These are phyloP conservation scores for Seira ritae DNA, from an alignment of 2,888 invertebrate genomes.

Conservation along the genomic window DNA sequence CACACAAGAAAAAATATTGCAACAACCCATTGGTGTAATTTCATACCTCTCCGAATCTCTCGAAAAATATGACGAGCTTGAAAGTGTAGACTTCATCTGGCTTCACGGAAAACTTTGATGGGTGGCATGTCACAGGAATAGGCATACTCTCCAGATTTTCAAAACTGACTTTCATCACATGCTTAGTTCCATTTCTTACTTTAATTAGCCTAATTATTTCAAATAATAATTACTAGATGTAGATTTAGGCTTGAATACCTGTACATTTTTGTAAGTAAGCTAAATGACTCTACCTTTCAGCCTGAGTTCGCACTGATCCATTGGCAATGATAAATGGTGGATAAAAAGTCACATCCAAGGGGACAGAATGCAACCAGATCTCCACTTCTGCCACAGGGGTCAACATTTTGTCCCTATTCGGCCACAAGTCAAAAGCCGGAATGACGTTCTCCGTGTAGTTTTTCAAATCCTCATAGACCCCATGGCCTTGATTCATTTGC, in stretches of 20 bases:
- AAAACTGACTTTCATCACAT: slow-evolving; percentile 35
- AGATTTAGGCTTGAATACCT: background rate
- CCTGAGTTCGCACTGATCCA: slow-evolving; percentile 18
- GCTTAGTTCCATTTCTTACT: slow-evolving; percentile 38
- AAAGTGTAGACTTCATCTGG: slow-evolving; percentile 25
- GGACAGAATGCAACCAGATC: slow-evolving; percentile 62
- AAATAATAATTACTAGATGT: background rate
- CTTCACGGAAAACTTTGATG: slow-evolving; percentile 28
- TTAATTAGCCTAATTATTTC: slow-evolving; percentile 37
- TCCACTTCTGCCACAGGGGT: slow-evolving; percentile 63
- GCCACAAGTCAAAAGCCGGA: slow-evolving; percentile 27
- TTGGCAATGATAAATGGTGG: slow-evolving; percentile 54
- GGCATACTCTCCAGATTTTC: slow-evolving; percentile 5
- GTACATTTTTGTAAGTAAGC: no score
- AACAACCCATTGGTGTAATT: background rate
- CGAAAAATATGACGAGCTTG: slow-evolving; percentile 36
- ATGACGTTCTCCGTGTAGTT: slow-evolving; percentile 27
- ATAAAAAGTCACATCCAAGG: slow-evolving; percentile 55
- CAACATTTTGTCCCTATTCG: slow-evolving; percentile 32
- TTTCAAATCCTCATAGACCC: slow-evolving; percentile 31
- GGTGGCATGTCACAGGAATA: slow-evolving; percentile 28
- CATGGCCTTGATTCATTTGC: slow-evolving; percentile 30
- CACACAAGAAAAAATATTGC: background rate
- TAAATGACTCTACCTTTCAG: slow-evolving; percentile 20
- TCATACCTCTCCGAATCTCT: slow-evolving; percentile 44